Evolutionary conservation across 1,140 invertebrate genomes (phyloP).

Genomic region (Diabrotica undecimpunctata): DNA sequence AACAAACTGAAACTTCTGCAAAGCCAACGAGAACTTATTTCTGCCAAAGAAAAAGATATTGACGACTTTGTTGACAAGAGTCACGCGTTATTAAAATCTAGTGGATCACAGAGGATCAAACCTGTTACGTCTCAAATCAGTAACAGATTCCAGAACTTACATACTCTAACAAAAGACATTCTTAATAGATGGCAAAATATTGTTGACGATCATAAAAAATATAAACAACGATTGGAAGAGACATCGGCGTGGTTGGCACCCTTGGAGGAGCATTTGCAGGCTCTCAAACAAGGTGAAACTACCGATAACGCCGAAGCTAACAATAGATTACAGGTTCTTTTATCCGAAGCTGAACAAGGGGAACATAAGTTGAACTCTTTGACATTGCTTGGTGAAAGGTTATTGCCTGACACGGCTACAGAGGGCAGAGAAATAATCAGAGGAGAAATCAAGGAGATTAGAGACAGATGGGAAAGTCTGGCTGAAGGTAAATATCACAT

Average conservation of each 20-base stretch:
- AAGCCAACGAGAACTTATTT: conserved; percentile 69
- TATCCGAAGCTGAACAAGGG: conserved; percentile 79
- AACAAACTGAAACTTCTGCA: conserved; percentile 68
- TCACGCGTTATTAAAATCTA: conserved; percentile 79
- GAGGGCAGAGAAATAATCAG: conserved; percentile 84
- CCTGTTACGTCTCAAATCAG: conserved; percentile 85
- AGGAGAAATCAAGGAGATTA: conserved; percentile 70
- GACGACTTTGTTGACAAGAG: conserved; percentile 87
- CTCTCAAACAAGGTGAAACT: conserved; percentile 53
- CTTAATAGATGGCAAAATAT: conserved; percentile 82
- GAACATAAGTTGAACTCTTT: conserved; percentile 70
- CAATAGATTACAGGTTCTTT: conserved; percentile 69
- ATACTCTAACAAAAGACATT: conserved; percentile 80
- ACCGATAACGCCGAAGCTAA: conserved; percentile 54
- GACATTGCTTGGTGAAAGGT: conserved; percentile 74
- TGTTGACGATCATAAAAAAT: conserved; percentile 79
- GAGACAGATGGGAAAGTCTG: conserved; percentile 82
- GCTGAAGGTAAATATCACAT: conserved; percentile 56
- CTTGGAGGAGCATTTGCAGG: conserved; percentile 69
- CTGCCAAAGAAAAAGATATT: conserved; percentile 74
- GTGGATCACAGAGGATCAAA: conserved; percentile 81
- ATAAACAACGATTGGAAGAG: conserved; percentile 72
- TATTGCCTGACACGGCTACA: conserved; percentile 87
- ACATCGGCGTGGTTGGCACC: conserved; percentile 73
- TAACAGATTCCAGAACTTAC: conserved; percentile 81